These are phyloP conservation scores for Sebastes iracundus DNA, from an alignment of 2,797 vertebrate genomes.

Conservation along the genomic window DNA sequence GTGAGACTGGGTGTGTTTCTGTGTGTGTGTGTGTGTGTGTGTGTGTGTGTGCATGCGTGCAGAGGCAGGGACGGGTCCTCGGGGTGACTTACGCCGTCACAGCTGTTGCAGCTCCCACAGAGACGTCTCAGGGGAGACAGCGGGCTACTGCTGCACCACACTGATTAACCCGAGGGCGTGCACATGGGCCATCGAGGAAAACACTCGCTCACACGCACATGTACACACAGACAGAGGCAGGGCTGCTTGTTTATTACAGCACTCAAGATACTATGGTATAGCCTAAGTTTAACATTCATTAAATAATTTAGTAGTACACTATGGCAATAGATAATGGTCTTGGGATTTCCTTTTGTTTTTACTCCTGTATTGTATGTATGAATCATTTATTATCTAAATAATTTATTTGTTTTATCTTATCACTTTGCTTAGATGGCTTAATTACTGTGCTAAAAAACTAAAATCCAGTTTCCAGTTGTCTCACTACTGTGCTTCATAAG, in stretches of 20 bases:
- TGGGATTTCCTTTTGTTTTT: neutral
- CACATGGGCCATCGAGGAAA: conserved; percentile 22
- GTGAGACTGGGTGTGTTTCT: neutral
- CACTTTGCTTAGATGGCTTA: neutral
- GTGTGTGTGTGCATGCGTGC: neutral
- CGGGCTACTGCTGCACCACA: conserved; percentile 41
- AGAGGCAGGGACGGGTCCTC: conserved; percentile 39
- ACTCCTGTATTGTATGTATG: neutral
- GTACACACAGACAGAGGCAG: neutral
- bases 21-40: conserved; percentile 7
- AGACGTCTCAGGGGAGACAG: conserved; percentile 48
- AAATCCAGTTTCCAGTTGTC: neutral
- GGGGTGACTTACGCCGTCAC: conserved; percentile 60
- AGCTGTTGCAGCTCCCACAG: conserved; percentile 73
- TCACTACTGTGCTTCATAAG: neutral
- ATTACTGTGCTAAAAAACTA: neutral
- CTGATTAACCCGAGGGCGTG: conserved; percentile 33
- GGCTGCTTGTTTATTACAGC: neutral
- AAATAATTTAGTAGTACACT: conserved; percentile 16
- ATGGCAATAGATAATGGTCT: neutral
- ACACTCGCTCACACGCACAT: neutral
- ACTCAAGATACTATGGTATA: neutral
- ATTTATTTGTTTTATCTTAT: neutral
- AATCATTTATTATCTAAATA: conserved; percentile 19
- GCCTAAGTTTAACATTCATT: neutral